Evolutionary conservation across 2,888 invertebrate genomes (phyloP).

Genomic region (Synanthedon myopaeformis): DNA sequence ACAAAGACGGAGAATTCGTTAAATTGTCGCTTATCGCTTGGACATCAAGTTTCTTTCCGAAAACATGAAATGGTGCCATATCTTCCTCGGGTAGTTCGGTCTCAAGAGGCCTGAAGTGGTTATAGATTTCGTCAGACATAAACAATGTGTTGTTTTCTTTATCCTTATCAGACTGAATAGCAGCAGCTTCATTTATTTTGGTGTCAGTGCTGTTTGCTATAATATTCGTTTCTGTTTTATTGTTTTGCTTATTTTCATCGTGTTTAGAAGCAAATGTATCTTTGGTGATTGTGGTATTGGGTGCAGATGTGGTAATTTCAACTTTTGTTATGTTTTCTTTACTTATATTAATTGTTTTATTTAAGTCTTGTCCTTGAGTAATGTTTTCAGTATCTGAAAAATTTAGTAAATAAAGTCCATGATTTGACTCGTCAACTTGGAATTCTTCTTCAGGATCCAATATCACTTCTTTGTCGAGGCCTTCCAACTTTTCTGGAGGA

Average conservation of each 20-base stretch:
- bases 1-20: slow-evolving; percentile 53
- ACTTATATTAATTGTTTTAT: slow-evolving; percentile 28
- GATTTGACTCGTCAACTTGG: slow-evolving; percentile 67
- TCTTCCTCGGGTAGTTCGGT: slow-evolving; percentile 74
- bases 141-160: slow-evolving; percentile 66
- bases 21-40: slow-evolving; percentile 49
- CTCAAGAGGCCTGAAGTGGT: slow-evolving; percentile 74
- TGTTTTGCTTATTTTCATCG: slow-evolving; percentile 25
- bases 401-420: slow-evolving; percentile 61
- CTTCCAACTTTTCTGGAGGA: slow-evolving; percentile 59
- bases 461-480: slow-evolving; percentile 53
- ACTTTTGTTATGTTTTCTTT: slow-evolving; percentile 22
- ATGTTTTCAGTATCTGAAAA: slow-evolving; percentile 60
- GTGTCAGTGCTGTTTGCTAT: slow-evolving; percentile 48
- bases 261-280: slow-evolving; percentile 20
- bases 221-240: slow-evolving; percentile 36
- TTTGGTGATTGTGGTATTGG: slow-evolving; percentile 14
- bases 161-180: slow-evolving; percentile 46
- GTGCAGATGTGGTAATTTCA: slow-evolving; percentile 17
- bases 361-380: slow-evolving; percentile 34
- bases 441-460: slow-evolving; percentile 66
- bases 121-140: slow-evolving; percentile 73
- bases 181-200: slow-evolving; percentile 31
- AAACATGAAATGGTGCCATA: slow-evolving; percentile 77
- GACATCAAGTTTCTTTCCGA: slow-evolving; percentile 74